These are phyloP conservation scores for Drosophila colorata DNA, from an alignment of 2,888 invertebrate species.

Conservation along the genomic window DNA sequence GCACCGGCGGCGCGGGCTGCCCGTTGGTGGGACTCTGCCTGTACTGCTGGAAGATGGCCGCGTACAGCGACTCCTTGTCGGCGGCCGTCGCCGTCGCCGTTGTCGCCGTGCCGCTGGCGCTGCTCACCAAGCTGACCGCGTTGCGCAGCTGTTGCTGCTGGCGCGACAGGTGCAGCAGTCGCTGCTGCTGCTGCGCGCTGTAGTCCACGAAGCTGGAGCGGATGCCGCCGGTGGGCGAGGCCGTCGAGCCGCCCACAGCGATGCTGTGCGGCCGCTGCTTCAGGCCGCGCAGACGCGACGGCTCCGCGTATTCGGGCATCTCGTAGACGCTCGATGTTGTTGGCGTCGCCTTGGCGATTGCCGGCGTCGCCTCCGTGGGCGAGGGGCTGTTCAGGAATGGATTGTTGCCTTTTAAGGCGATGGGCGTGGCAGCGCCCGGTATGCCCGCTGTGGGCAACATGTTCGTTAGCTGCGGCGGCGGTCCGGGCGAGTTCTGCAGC, in stretches of 20 bases:
- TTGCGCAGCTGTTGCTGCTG: constrained; percentile 82
- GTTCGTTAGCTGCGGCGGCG: constrained; percentile 75
- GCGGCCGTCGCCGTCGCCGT: constrained; percentile 47
- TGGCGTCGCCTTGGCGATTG: constrained; percentile 19
- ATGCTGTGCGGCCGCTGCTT: constrained; percentile 88
- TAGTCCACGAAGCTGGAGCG: constrained; percentile 82
- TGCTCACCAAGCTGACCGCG: constrained; percentile 68
- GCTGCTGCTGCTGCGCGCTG: constrained; percentile 79
- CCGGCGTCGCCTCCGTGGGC: constrained; percentile 70
- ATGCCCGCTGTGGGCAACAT: constrained; percentile 70
- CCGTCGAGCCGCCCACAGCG: constrained; percentile 84
- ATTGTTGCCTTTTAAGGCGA: constrained; percentile 84
- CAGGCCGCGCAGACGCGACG: constrained; percentile 80
- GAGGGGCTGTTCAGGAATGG: constrained; percentile 82
- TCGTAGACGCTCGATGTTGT: constrained; percentile 60
- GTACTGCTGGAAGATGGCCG: constrained; percentile 83
- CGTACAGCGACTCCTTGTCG: constrained; percentile 84
- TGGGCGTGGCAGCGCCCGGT: constrained; percentile 74
- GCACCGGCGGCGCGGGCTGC: constrained; percentile 71
- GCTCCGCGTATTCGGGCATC: constrained; percentile 83
- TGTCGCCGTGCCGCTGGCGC: constrained; percentile 39
- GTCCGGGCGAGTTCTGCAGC: constrained; percentile 75
- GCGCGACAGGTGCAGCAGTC: constrained; percentile 79
- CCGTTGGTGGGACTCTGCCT: constrained; percentile 79
- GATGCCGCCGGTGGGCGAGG: no score